Evolutionary conservation across 2,113 vertebrate genomes (phyloP).

Genomic region (Scophthalmus maximus): DNA sequence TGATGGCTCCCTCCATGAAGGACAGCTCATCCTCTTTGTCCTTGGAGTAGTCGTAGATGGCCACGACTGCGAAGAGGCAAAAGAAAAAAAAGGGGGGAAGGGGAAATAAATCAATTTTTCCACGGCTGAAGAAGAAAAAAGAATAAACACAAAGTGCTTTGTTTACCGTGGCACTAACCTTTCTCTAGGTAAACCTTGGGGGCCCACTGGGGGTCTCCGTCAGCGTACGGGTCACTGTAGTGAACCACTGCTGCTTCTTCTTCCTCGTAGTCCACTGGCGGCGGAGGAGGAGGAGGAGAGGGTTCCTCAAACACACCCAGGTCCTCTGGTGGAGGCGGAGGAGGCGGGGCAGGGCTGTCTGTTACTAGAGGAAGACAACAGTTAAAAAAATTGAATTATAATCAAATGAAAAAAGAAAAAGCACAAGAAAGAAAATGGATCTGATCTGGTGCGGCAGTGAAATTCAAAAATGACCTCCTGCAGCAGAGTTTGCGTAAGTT

Average conservation of each 20-base stretch:
- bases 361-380: slow-evolving; percentile 86
- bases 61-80: slow-evolving; percentile 86
- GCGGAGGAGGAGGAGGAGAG: slow-evolving; percentile 93
- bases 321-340: slow-evolving; percentile 95
- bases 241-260: slow-evolving; percentile 96
- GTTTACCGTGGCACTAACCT: slow-evolving; percentile 78
- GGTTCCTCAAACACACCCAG: slow-evolving; percentile 94
- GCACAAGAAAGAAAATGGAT: background rate
- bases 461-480: background rate
- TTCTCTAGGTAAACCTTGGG: slow-evolving; percentile 97
- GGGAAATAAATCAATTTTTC: background rate
- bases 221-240: slow-evolving; percentile 96
- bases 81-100: background rate
- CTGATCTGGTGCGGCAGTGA: background rate
- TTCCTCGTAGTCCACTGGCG: slow-evolving; percentile 96
- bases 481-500: background rate
- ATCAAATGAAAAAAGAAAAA: background rate
- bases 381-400: background rate
- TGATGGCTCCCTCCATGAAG: slow-evolving; percentile 98
- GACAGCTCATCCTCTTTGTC: slow-evolving; percentile 99
- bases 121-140: background rate
- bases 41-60: slow-evolving; percentile 98
- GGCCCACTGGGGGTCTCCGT: slow-evolving; percentile 97
- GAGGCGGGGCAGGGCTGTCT: slow-evolving; percentile 96
- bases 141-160: background rate